phyloP scores from a whole-genome alignment of 1,140 invertebrate genomes.

The Latrodectus geometricus region DNA sequence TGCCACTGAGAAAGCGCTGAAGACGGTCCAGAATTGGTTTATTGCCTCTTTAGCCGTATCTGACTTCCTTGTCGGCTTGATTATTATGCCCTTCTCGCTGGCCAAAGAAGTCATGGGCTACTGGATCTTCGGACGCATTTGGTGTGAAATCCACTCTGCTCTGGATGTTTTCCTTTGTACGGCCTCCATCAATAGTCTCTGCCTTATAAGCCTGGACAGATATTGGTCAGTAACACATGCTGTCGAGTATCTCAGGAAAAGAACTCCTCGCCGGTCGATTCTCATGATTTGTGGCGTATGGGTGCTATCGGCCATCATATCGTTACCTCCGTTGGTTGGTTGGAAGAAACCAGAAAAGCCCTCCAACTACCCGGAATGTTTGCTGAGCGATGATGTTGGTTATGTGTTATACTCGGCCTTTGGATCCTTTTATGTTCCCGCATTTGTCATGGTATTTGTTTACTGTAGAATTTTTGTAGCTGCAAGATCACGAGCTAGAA shows the following conservation, averaged over 20 bases:
- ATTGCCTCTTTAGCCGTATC: conserved; percentile 96
- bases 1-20: conserved; percentile 91
- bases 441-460: conserved; percentile 98
- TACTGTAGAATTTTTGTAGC: conserved; percentile 98
- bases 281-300: conserved; percentile 81
- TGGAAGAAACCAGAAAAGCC: conserved; percentile 62
- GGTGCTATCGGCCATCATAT: conserved; percentile 62
- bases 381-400: conserved; percentile 88
- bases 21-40: conserved; percentile 98
- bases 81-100: conserved; percentile 97
- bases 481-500: conserved; percentile 87
- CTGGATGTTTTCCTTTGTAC: conserved; percentile 96
- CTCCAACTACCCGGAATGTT: conserved; percentile 56
- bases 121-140: conserved; percentile 94
- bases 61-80: conserved; percentile 91
- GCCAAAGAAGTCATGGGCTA: conserved; percentile 97
- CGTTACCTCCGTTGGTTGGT: conserved; percentile 58
- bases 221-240: conserved; percentile 98
- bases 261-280: conserved; percentile 87
- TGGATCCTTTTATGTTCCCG: conserved; percentile 98
- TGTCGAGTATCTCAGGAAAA: conserved; percentile 90
- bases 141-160: conserved; percentile 89
- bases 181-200: conserved; percentile 95
- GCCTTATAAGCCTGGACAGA: conserved; percentile 92
- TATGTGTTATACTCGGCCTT: conserved; percentile 98